A percentile compares a stretch with the other conserved stretches of the same genome.
These are phyloP conservation scores for Hoplodrina ambigua DNA, from an alignment of 2,888 invertebrate genomes.

Conservation along the genomic window DNA sequence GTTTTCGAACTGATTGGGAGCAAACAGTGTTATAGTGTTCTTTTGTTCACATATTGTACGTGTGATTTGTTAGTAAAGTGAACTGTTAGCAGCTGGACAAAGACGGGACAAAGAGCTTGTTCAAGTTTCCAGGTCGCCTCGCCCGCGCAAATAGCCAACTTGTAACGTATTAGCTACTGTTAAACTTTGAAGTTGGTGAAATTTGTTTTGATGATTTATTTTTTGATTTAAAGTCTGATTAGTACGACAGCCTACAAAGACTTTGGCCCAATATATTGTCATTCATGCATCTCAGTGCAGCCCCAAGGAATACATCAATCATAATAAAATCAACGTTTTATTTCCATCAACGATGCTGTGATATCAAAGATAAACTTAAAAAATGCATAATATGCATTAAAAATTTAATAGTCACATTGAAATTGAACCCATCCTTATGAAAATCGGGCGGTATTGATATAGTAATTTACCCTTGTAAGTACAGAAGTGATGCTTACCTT, in stretches of 20 bases:
- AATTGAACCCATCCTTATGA: no score
- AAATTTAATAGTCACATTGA: no score
- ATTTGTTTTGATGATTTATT: slow-evolving; percentile 31
- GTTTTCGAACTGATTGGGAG: slow-evolving; percentile 54
- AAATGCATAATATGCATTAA: no score
- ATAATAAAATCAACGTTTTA: no score
- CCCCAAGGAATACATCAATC: no score
- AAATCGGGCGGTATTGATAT: no score
- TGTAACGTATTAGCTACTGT: slow-evolving; percentile 70
- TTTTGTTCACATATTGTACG: slow-evolving; percentile 63
- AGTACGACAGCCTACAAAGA: no score
- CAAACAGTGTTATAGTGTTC: slow-evolving; percentile 56
- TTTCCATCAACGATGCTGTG: no score
- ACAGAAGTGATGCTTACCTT: no score
- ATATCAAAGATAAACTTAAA: no score
- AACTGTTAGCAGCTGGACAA: slow-evolving; percentile 71
- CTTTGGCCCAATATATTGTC: no score
- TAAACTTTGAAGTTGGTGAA: slow-evolving; percentile 63
- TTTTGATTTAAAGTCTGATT: background rate
- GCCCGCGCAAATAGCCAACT: slow-evolving; percentile 79
- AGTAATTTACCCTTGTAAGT: no score
- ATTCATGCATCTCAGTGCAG: background rate
- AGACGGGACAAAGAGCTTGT: slow-evolving; percentile 74
- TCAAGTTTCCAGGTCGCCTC: slow-evolving; percentile 80
- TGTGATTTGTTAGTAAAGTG: slow-evolving; percentile 71